Base-by-base conservation (phyloP, 2,797 vertebrate species). In the Intellagama lesueurii region DNA sequence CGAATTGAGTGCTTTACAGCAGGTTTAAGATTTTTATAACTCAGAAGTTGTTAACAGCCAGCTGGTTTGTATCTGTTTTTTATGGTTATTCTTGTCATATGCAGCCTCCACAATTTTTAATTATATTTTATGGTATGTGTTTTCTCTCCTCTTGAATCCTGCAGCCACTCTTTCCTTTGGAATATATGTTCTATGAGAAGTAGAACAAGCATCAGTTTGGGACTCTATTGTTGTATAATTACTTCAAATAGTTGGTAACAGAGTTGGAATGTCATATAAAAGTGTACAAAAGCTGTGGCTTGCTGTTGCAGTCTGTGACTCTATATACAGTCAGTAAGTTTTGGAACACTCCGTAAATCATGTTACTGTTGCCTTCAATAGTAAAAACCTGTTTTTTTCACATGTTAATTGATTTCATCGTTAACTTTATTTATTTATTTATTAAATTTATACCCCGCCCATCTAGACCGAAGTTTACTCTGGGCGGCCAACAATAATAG, bases 21-120 rank as follows among this genome's bases (percentile, higher is more conserved):
- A 97, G 97, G 97, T 97, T 97, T 97, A 97, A 98, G 97, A 97
- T 97, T 97, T 98, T 98, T 98, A 98, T 98, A 97, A 97, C 97
- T 97, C 97, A 96, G 96, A 96, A 97, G 97, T 97, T 98, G 97
- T 98, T 98, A 97, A 97, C 96, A 97, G 97, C 97, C 97, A 98
- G 97, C 97, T 98, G 97, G 97, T 97, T 98, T 97, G 96, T 97
- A 97, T 97, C 97, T 97, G 97, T 95, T 97, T 98, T 98, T 98
- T 97, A 98, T 96, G 97, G 97, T 97, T 98, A 97, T 97, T 97
- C 96, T 97, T 97, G 97, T 98, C 97, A 97, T 97, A 97, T 96
- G 96, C 96, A 97, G 96, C 97, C 97, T 97, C 97, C 97, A 97
- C 97, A 97, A 97, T 97, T 98, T 97, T 98, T 97, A 98, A 97